Percentiles rank a stretch among this genome's conserved stretches.
These are phyloP conservation scores for Anthopleura sola DNA, from an alignment of 64 coral and sea anemone genomes.

Conservation along the genomic window DNA sequence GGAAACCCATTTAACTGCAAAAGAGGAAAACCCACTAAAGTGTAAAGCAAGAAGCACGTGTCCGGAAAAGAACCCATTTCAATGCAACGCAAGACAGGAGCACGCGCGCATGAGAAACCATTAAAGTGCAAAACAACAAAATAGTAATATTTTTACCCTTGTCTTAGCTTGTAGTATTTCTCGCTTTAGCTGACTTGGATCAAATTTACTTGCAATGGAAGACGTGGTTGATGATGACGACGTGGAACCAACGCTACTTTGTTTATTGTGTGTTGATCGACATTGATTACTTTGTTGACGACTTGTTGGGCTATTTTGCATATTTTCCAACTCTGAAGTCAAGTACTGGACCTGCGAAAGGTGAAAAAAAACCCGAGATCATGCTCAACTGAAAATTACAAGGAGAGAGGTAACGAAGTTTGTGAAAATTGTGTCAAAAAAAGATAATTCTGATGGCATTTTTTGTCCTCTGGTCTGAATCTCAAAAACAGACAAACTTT, in stretches of 20 bases:
- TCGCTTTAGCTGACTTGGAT: constrained; percentile 67
- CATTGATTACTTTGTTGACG: constrained; percentile 19
- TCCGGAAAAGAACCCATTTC: too few relatives aligned
- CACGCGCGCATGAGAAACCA: too few relatives aligned
- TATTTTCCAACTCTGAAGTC: constrained; percentile 75
- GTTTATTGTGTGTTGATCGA: constrained; percentile 53
- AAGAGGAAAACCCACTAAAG: not conserved
- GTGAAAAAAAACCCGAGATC: too few relatives aligned
- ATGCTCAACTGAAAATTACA: not conserved
- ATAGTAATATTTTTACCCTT: constrained; percentile 28
- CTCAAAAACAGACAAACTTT: not conserved
- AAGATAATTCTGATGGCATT: too few relatives aligned
- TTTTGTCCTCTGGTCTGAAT: too few relatives aligned
- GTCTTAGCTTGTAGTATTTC: constrained; percentile 83
- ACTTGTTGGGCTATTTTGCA: constrained; percentile 26
- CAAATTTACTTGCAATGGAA: constrained; percentile 76
- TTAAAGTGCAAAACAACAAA: too few relatives aligned
- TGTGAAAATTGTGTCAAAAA: too few relatives aligned
- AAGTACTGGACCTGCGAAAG: constrained; percentile 49
- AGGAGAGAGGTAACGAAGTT: not conserved
- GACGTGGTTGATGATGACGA: constrained; percentile 70
- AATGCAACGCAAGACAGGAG: too few relatives aligned
- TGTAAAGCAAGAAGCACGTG: not conserved
- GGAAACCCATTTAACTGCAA: too few relatives aligned
- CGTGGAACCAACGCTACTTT: constrained; percentile 59